Evolutionary conservation across 2,888 invertebrate genomes (phyloP), one percentile per base, ranked within the genome.

Genomic region (Rhogogaster chlorosoma): DNA sequence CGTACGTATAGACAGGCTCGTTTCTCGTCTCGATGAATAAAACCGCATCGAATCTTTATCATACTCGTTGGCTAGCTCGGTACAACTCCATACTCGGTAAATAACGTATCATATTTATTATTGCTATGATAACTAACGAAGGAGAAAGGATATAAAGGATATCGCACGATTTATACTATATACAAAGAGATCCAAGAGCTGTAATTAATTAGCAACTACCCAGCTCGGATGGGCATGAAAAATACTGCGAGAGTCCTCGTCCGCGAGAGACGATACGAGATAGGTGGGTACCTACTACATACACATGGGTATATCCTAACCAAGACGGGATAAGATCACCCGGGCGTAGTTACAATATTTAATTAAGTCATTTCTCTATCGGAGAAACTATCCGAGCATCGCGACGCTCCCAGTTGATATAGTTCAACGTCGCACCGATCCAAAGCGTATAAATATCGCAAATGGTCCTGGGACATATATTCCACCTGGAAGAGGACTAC

Each of bases 361-460:
- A 83, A 83, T 83, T 83, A 83, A 83, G 70, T 61, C 83, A 83
- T 83, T 83, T 83, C 83, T 83, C 83, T 80, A 61, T 80, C 57
- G 38, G 80, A 61, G 80, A 32, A 77, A 77, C 77, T 77, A 73
- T 73, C 42, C 38, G 73, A 42, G 42, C 10, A 73, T 26, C 42
- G 73, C 73, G 36, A 70, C 36, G 70, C 42, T 38, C 42, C 32
- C n/a, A 26, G 70, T 70, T 75, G 26, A 75, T 26, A 75, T 36
- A 77, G 36, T 53, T 77, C 53, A 38, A 29, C 75, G 45, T 9
- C 22, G 32, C 32, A 18, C 12, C 32, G 49, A 77, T 77, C 26
- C 49, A 9, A 9, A 29, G 53, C 29, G 32, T 38, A 53, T 77
- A 77, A 77, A 77, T 53, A 29, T 77, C 77, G 77, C 77, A 29